Evolutionary conservation across 2,113 vertebrate genomes (phyloP), one percentile per base, ranked within the genome.

Genomic region (Gymnocephalus cernua): DNA sequence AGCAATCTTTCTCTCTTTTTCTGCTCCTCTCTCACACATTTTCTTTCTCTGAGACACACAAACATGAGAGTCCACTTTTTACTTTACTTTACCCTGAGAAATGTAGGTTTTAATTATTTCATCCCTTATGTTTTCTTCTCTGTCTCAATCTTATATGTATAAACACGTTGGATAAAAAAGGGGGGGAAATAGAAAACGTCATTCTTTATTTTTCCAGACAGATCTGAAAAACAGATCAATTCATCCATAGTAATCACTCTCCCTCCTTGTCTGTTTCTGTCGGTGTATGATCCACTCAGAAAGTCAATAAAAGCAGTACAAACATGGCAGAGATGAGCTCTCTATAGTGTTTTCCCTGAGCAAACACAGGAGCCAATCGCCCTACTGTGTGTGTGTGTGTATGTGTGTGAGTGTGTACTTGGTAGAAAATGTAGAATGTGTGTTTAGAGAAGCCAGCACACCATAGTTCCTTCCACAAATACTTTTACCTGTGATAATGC

Each of bases 401-500:
- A 48, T 63, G 50, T 57, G 21, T 47, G 41, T 47, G 67, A 59
- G 70, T 74, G 62, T 64, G 53, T 19, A 15, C n/a, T 27, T 38
- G 56, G 32, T 44, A 25, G 57, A 19, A 27, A 79, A 73, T 56
- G 62, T 66, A 38, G 8, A n/a, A 38, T n/a, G 13, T 51, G 58
- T 86, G 77, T 86, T 84, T 92, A 54, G 63, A 83, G 58, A 90
- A 89, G 78, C 75, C 83, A 79, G 16, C n/a, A 72, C 73, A 67
- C 83, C 78, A 65, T 88, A 80, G 82, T 89, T 92, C 91, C 89
- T 85, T 89, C 62, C 72, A 89, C 83, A 92, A 91, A 92, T 83
- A 92, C 53, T 74, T 79, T 74, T 58, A 74, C 78, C 69, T 57
- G 75, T 62, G 61, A 80, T 85, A 90, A 87, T 65, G 90, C 32